phyloP scores from a whole-genome alignment of 1,140 invertebrate genomes.

The Meloidogyne exigua region DNA sequence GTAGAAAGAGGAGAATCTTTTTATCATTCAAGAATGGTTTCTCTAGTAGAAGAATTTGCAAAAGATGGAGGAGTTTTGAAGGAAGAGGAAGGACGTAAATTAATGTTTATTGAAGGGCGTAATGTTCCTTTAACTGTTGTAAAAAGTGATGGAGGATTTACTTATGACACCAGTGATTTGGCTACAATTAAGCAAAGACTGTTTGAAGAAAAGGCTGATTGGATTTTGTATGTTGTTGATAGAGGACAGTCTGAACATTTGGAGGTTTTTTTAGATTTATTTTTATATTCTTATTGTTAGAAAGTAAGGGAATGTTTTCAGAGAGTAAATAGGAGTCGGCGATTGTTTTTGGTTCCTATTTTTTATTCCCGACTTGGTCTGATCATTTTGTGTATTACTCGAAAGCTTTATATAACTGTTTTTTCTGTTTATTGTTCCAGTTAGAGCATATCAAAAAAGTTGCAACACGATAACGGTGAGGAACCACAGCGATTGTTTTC shows the following conservation, averaged over 20 bases:
- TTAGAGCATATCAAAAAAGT: too few species aligned
- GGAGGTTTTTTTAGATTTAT: constrained; percentile 43
- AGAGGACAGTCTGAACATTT: constrained; percentile 75
- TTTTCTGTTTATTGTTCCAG: too few species aligned
- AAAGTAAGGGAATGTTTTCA: too few species aligned
- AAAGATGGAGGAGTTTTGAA: constrained; percentile 68
- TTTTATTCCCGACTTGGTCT: too few species aligned
- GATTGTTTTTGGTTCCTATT: too few species aligned
- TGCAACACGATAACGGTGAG: too few species aligned
- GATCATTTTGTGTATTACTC: too few species aligned
- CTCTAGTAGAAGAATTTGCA: constrained; percentile 78
- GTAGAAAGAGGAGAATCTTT: constrained; percentile 91
- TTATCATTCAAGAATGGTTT: constrained; percentile 88
- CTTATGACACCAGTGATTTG: constrained; percentile 98
- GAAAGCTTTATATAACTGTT: too few species aligned
- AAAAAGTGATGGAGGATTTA: constrained; percentile 96
- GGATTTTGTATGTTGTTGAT: constrained; percentile 94
- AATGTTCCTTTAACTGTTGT: constrained; percentile 84
- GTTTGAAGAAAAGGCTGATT: constrained; percentile 81
- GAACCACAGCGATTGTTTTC: too few species aligned
- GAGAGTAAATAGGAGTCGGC: too few species aligned
- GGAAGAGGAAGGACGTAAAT: constrained; percentile 82
- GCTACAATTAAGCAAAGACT: constrained; percentile 84
- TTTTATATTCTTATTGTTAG: neutral
- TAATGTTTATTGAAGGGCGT: constrained; percentile 75